A percentile compares a stretch with the other conserved stretches of the same genome.
Conservation (phyloP, 2,888 invertebrate genomes). For the Poecilobothrus nobilitatus region DNA sequence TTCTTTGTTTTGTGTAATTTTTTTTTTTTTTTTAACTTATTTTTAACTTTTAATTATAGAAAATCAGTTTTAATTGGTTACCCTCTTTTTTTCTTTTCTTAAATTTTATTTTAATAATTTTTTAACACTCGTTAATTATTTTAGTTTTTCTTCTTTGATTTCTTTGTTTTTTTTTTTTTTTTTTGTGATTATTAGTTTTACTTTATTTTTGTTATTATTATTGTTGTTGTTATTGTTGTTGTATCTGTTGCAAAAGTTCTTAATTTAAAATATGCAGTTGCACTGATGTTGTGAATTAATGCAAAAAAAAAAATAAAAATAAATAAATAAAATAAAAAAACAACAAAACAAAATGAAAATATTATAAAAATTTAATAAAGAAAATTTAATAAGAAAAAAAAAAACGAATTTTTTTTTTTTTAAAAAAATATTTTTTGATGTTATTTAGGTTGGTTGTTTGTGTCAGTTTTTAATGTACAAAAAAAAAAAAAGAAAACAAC, state of each 20-base stretch:
- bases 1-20: no score
- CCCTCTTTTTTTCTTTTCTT: neutral
- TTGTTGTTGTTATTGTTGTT: no score
- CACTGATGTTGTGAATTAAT: neutral
- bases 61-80: neutral
- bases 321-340: neutral
- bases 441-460: neutral
- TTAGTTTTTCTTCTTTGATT: no score
- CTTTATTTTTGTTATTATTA: no score
- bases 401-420: no score
- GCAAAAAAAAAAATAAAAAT: neutral
- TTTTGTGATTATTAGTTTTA: neutral
- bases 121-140: no score
- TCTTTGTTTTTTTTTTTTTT: neutral
- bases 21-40: no score
- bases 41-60: no score
- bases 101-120: no score
- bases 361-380: neutral
- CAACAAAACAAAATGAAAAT: no score
- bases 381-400: no score
- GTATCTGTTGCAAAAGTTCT: neutral
- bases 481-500: no score
- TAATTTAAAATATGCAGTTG: neutral
- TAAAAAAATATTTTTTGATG: neutral
- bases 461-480: neutral